A percentile compares a stretch with the other conserved stretches of the same genome.
These are phyloP conservation scores for Drosophila nikananu DNA, from an alignment of 1,140 invertebrate genomes.

Conservation along the genomic window DNA sequence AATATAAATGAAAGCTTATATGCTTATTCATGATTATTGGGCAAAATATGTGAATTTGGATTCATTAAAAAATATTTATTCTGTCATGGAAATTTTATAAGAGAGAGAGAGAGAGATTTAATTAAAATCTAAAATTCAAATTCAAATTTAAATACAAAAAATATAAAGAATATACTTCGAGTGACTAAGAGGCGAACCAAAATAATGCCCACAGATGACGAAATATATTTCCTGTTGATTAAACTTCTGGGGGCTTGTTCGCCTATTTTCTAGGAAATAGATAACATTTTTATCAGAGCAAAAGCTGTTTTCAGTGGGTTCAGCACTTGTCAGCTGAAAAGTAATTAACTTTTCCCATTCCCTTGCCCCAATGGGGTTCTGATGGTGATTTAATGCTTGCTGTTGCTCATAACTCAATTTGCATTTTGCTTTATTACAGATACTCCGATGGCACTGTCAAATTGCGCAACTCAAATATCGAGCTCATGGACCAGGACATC, in stretches of 20 bases:
- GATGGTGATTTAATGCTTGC: background rate
- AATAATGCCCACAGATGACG: background rate
- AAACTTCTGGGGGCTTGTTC: conserved; percentile 40
- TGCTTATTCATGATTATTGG: conserved; percentile 14
- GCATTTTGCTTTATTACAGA: conserved; percentile 83
- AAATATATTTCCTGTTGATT: conserved; percentile 24
- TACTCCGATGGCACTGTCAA: conserved; percentile 93
- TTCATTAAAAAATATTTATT: background rate
- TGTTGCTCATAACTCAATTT: background rate
- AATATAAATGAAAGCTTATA: background rate
- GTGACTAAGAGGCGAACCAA: background rate
- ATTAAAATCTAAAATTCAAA: background rate
- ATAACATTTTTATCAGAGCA: conserved; percentile 19
- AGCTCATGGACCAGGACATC: conserved; percentile 97
- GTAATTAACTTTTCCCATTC: conserved; percentile 27
- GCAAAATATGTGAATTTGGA: background rate
- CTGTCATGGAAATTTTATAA: background rate
- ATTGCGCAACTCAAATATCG: conserved; percentile 94
- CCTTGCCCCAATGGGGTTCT: background rate
- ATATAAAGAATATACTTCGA: background rate
- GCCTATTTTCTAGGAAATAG: conserved; percentile 20
- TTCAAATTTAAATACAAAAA: background rate
- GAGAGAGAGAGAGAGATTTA: background rate
- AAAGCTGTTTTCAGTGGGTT: conserved; percentile 9
- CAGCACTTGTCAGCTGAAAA: conserved; percentile 23